These are phyloP conservation scores for Yponomeuta cagnagella DNA, from an alignment of 2,888 invertebrate genomes.

Conservation along the genomic window DNA sequence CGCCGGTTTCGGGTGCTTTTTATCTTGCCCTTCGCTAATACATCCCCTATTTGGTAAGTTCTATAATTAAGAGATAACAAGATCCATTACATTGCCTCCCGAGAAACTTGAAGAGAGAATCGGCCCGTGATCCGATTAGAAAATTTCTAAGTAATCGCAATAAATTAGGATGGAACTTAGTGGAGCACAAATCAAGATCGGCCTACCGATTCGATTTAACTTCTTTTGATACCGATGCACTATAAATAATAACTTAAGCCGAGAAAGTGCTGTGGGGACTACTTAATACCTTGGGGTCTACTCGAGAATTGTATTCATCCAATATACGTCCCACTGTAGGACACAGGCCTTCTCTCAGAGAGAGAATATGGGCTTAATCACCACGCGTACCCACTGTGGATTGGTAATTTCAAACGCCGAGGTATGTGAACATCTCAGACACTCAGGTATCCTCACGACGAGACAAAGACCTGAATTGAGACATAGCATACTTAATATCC, in stretches of 20 bases:
- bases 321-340: no score
- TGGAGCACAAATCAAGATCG: constrained; percentile 12
- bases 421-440: no score
- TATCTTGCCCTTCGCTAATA: no score
- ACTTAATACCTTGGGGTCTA: background rate
- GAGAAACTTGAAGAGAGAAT: background rate
- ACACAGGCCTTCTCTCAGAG: no score
- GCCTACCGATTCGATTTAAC: constrained; percentile 16
- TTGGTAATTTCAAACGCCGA: no score
- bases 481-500: no score
- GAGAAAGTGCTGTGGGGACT: constrained; percentile 45
- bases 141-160: constrained; percentile 23
- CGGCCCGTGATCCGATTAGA: constrained; percentile 17
- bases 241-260: constrained; percentile 63
- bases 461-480: no score
- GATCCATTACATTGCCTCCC: background rate
- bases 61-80: background rate
- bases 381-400: no score
- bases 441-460: no score
- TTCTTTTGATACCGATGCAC: constrained; percentile 18
- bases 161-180: constrained; percentile 24
- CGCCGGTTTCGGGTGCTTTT: no score
- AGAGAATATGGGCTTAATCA: no score
- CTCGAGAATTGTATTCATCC: constrained; percentile 19
- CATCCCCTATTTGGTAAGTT: background rate